Base-by-base conservation (phyloP, 2,797 vertebrate genomes). In the Peromyscus attwateri region DNA sequence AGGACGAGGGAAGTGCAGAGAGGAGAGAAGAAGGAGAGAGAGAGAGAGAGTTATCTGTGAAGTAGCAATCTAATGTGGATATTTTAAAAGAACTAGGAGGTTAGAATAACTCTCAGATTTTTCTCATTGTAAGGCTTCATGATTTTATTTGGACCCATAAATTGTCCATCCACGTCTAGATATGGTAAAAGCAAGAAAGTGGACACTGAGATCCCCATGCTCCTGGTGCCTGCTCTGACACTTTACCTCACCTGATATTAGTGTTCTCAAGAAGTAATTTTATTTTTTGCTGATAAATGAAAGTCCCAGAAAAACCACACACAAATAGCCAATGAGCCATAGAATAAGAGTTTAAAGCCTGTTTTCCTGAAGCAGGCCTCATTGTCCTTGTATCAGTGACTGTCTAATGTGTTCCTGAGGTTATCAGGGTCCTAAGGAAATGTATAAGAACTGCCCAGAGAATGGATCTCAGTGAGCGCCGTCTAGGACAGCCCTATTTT, bases 91-190 rank as follows among this genome's bases (percentile, higher is more conserved):
- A 55, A 77, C 21, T 43, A 16, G 29, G 60, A 94, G 34, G 31
- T 12, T 93, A 57, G 34, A 73, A 13, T 66, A 87, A 79, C 73
- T 91, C 17, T 79, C 37, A 88, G 84, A 6, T 0, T 1, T 62
- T 95, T 88, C 49, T 57, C 17, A 10, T 23, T 46, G 2, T 49
- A 80, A 81, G 40, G 43, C 40, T 88, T 66, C 14, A 43, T 64
- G 34, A 75, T 95, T 95, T 95, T 96, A 88, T 94, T 87, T 94
- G 89, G 46, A 93, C 71, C 46, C n/a, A 64, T 93, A 90, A 96
- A 85, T 93, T 95, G 82, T 82, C 79, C 79, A 89, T 60, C 5
- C 76, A 34, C 60, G 11, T 49, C 23, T 62, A 84, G 12, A 84
- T 87, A 76, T 31, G n/a, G 6, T n/a, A 6, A 92, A 85, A 83